phyloP scores from a whole-genome alignment of 1,140 invertebrate genomes.

The Bicyclus anynana region DNA sequence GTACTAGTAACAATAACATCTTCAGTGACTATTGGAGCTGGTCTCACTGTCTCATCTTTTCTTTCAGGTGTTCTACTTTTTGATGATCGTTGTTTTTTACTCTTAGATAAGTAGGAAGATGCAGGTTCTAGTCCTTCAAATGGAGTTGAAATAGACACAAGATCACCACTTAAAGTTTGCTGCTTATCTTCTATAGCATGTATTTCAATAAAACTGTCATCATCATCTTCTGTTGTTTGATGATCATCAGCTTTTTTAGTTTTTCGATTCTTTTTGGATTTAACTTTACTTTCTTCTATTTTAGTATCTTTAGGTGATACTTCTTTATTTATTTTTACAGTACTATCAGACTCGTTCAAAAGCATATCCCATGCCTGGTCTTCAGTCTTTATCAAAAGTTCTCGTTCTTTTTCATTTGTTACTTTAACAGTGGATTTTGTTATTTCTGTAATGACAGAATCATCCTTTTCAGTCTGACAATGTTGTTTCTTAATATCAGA shows the following conservation, averaged over 20 bases:
- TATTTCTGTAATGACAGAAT: background rate
- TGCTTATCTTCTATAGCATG: conserved; percentile 63
- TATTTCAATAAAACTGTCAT: conserved; percentile 70
- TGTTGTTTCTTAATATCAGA: background rate
- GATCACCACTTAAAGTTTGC: conserved; percentile 44
- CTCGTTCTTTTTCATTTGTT: background rate
- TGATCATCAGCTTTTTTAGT: conserved; percentile 46
- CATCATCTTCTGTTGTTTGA: conserved; percentile 51
- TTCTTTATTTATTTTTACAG: conserved; percentile 17
- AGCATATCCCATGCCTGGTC: conserved; percentile 68
- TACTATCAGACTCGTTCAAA: conserved; percentile 46
- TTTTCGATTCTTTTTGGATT: conserved; percentile 61
- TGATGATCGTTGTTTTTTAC: conserved; percentile 46
- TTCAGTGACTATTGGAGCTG: conserved; percentile 16
- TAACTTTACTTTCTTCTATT: conserved; percentile 54
- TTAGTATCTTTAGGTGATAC: conserved; percentile 29
- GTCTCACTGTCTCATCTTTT: conserved; percentile 29
- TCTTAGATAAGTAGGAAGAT: conserved; percentile 41
- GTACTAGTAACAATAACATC: background rate
- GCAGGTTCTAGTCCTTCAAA: conserved; percentile 48
- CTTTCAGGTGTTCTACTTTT: conserved; percentile 54
- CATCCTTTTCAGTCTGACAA: background rate
- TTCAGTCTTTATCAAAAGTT: conserved; percentile 49
- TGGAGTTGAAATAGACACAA: conserved; percentile 64
- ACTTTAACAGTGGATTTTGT: background rate